phyloP scores from a whole-genome alignment of 2,888 invertebrate genomes.

The Periphyllus acericola region DNA sequence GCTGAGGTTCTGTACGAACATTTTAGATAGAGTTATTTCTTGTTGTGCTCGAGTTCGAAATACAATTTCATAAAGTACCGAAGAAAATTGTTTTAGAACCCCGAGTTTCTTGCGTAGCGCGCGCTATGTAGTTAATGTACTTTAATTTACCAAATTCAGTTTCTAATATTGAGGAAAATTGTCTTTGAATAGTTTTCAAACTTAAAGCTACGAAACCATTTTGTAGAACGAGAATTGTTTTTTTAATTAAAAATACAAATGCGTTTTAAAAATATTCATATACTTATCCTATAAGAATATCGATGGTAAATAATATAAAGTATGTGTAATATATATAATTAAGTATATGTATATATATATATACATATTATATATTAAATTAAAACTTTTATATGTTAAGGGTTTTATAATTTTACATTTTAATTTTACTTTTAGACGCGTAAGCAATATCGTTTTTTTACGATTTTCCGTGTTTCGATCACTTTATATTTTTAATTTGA shows the following conservation, averaged over 20 bases:
- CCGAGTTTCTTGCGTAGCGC: conserved; percentile 4
- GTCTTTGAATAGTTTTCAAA: conserved; percentile 32
- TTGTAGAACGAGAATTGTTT: background rate
- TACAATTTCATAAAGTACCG: conserved; percentile 7
- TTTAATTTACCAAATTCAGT: conserved; percentile 25
- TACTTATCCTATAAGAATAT: background rate
- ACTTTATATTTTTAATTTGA: too few species aligned
- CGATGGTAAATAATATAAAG: too few species aligned
- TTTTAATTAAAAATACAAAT: background rate
- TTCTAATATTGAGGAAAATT: conserved; percentile 35
- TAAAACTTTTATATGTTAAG: too few species aligned
- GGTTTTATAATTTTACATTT: too few species aligned
- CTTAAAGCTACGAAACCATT: background rate
- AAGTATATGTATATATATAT: too few species aligned
- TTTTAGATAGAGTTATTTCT: background rate
- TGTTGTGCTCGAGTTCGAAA: conserved; percentile 11
- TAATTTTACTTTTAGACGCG: too few species aligned
- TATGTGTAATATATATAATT: too few species aligned
- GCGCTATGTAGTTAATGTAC: background rate
- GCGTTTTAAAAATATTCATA: background rate
- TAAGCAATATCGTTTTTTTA: too few species aligned
- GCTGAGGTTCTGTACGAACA: background rate
- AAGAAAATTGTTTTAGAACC: conserved; percentile 13
- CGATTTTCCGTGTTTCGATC: too few species aligned
- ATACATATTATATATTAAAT: too few species aligned